Percentiles rank a stretch among this genome's conserved stretches.
Conservation (phyloP, 2,797 vertebrate species). For the Miichthys miiuy region DNA sequence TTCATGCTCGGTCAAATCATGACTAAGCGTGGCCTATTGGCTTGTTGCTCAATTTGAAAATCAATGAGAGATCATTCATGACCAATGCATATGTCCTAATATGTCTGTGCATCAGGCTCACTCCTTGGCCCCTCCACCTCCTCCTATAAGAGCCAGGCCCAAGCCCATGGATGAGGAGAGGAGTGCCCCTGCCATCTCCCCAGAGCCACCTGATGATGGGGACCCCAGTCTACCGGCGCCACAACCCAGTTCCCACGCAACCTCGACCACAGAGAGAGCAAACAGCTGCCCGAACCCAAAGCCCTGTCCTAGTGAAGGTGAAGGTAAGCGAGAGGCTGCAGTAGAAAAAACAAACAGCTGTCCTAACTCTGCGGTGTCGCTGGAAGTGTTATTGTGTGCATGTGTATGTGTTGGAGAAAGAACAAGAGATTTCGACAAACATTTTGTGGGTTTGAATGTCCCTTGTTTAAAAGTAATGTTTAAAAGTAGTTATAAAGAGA, state of each 20-base stretch:
- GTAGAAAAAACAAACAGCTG: conserved; percentile 12
- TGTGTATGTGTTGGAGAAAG: background rate
- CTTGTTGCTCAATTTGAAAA: conserved; percentile 23
- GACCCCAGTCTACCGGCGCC: conserved; percentile 60
- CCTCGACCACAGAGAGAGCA: conserved; percentile 37
- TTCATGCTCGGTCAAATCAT: conserved; percentile 53
- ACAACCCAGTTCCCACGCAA: conserved; percentile 31
- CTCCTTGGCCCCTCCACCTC: conserved; percentile 58
- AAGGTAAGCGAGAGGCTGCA: conserved; percentile 7
- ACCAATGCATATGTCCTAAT: conserved; percentile 7
- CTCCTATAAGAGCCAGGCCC: conserved; percentile 69
- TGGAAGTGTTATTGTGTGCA: conserved; percentile 4
- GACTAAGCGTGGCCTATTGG: conserved; percentile 2
- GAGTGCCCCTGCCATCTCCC: conserved; percentile 75
- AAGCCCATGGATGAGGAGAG: conserved; percentile 89
- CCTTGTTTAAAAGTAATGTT: conserved; percentile 24
- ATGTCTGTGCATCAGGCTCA: conserved; percentile 58
- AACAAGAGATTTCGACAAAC: conserved; percentile 1
- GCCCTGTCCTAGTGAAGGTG: conserved; percentile 63
- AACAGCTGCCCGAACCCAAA: conserved; percentile 40
- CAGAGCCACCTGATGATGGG: conserved; percentile 85
- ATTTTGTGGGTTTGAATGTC: conserved; percentile 35
- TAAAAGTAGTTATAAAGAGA: conserved; percentile 18
- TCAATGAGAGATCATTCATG: conserved; percentile 13
- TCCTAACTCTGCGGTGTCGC: background rate